Percentiles rank a stretch among this genome's conserved stretches.
phyloP scores from a whole-genome alignment of 2,113 vertebrate genomes.

The Corythoichthys intestinalis region DNA sequence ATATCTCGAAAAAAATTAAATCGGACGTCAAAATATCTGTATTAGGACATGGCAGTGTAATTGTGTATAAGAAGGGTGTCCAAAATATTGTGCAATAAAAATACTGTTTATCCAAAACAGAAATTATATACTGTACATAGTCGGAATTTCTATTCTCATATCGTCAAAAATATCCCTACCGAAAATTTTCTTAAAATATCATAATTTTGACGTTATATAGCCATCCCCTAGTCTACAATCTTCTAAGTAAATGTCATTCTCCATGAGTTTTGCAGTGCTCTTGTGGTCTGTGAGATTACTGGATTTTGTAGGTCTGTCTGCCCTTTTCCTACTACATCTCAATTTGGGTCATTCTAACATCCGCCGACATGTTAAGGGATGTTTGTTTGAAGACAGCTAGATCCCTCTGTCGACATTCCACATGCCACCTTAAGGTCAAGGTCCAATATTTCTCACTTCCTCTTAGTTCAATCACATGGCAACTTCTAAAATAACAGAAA shows the following conservation, averaged over 20 bases:
- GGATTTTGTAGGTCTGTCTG: background rate
- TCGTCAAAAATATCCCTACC: no score
- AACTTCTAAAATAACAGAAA: conserved; percentile 13
- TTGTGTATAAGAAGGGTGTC: no score
- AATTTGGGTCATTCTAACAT: conserved; percentile 2
- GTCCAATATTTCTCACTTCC: conserved; percentile 60
- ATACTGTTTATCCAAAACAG: no score
- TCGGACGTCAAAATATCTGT: no score
- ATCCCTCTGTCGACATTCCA: conserved; percentile 57
- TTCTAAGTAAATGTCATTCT: background rate
- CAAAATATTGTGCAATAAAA: no score
- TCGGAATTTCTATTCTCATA: no score
- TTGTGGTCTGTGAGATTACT: conserved; percentile 8
- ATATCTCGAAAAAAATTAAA: no score
- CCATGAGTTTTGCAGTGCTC: background rate
- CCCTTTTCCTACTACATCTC: background rate
- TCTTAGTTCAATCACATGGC: conserved; percentile 14
- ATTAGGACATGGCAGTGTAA: no score
- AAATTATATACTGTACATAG: no score
- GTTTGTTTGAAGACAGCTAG: conserved; percentile 54
- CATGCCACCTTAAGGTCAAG: conserved; percentile 60
- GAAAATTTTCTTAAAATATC: no score
- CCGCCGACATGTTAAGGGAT: conserved; percentile 32
- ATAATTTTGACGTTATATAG: no score
- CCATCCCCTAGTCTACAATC: background rate